A percentile compares a stretch with the other conserved stretches of the same genome.
Conservation (phyloP, 2,888 invertebrate species). For the Mesorhabditis sp. region DNA sequence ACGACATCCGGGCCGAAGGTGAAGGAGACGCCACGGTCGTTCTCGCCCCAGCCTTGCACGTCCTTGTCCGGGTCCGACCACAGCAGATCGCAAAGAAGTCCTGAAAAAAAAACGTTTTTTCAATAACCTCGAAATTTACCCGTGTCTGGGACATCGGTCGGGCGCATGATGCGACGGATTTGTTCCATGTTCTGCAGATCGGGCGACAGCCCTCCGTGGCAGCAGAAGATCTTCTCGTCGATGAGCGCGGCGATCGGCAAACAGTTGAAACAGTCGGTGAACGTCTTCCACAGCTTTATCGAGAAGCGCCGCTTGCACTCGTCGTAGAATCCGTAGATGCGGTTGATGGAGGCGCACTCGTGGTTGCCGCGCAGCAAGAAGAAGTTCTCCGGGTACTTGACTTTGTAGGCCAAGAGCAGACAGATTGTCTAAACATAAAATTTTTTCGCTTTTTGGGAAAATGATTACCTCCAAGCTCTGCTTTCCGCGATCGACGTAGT, state of each 20-base stretch:
- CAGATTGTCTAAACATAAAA: constrained; percentile 53
- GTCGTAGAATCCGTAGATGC: constrained; percentile 61
- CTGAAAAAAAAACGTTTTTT: constrained; percentile 47
- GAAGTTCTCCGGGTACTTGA: constrained; percentile 77
- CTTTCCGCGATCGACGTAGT: constrained; percentile 56
- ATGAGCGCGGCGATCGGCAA: constrained; percentile 96
- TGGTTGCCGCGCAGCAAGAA: constrained; percentile 94
- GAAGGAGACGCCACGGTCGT: constrained; percentile 97
- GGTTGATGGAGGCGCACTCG: constrained; percentile 95
- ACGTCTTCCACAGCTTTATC: constrained; percentile 98
- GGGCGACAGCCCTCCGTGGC: constrained; percentile 71
- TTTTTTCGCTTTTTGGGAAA: background rate
- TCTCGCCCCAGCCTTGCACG: constrained; percentile 99
- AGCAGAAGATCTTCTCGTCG: constrained; percentile 76
- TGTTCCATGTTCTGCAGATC: constrained; percentile 67
- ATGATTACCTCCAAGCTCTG: constrained; percentile 29
- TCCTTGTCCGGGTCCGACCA: constrained; percentile 63
- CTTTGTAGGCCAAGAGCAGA: constrained; percentile 86
- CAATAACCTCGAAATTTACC: constrained; percentile 42
- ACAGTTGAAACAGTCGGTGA: constrained; percentile 99
- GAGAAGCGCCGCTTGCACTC: constrained; percentile 84
- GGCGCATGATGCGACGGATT: constrained; percentile 66
- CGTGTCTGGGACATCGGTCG: constrained; percentile 67
- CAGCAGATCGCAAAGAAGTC: constrained; percentile 64
- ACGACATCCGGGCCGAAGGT: constrained; percentile 99